phyloP scores from a whole-genome alignment of 1,140 invertebrate genomes.

The Scylla paramamosain region DNA sequence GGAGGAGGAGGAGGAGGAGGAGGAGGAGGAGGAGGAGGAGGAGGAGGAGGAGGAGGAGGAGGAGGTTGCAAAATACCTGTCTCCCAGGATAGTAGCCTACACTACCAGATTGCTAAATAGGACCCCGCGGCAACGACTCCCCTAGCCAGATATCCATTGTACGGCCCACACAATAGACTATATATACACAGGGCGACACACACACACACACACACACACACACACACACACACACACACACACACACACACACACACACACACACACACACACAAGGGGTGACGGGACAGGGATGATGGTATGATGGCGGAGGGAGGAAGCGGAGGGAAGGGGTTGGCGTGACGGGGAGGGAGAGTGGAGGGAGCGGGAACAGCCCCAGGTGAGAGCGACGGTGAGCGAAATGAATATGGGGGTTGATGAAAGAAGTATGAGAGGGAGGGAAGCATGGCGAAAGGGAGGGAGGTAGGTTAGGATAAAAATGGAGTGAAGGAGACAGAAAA shows the following conservation, averaged over 20 bases:
- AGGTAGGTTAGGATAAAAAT: no score
- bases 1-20: not conserved
- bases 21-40: not conserved
- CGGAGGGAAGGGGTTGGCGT: not conserved
- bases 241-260: not conserved
- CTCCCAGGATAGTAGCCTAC: slow-evolving; percentile 9
- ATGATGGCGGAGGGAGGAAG: not conserved
- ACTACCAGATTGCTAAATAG: not conserved
- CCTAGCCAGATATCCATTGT: not conserved
- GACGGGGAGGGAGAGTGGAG: not conserved
- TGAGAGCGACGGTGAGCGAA: not conserved
- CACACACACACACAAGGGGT: not conserved
- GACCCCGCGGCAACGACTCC: not conserved
- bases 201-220: not conserved
- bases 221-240: not conserved
- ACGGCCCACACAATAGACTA: not conserved
- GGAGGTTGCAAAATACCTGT: not conserved
- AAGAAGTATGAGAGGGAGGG: not conserved
- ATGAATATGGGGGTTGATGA: not conserved
- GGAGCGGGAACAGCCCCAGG: not conserved
- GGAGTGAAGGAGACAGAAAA: no score
- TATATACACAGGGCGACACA: not conserved
- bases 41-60: not conserved
- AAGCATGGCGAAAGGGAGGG: not conserved
- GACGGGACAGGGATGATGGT: not conserved